phyloP scores from a whole-genome alignment of 2,888 invertebrate genomes.

The Dilophus febrilis region DNA sequence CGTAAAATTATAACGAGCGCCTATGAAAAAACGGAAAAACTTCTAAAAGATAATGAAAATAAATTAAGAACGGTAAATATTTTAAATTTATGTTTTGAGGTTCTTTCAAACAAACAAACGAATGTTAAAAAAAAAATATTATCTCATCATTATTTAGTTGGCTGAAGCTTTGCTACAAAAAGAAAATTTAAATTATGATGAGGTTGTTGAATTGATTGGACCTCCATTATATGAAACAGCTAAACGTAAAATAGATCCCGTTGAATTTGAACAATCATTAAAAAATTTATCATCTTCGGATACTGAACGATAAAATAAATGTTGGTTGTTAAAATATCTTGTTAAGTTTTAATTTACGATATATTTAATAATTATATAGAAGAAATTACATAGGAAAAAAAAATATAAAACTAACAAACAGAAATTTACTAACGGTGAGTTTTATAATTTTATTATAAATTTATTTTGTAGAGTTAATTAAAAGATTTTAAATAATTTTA shows the following conservation, averaged over 20 bases:
- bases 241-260: constrained; percentile 56
- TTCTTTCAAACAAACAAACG: too few species aligned
- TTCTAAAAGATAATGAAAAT: constrained; percentile 58
- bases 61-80: constrained; percentile 54
- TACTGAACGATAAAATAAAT: too few species aligned
- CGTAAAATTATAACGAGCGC: constrained; percentile 57
- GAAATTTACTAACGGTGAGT: too few species aligned
- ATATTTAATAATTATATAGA: too few species aligned
- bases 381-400: too few species aligned
- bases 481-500: too few species aligned
- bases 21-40: constrained; percentile 62
- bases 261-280: constrained; percentile 55
- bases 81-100: not conserved
- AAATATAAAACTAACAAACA: too few species aligned
- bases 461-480: too few species aligned
- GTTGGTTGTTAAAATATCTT: too few species aligned
- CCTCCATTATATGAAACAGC: constrained; percentile 63
- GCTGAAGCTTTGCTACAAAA: constrained; percentile 71
- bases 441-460: too few species aligned
- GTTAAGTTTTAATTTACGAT: too few species aligned
- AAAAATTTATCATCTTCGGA: constrained; percentile 25
- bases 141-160: constrained; percentile 41
- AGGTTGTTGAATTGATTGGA: constrained; percentile 76
- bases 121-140: not conserved
- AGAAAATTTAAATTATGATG: constrained; percentile 83